Evolutionary conservation across 1,140 invertebrate genomes (phyloP), one percentile per base, ranked within the genome.

Genomic region (Bombus sylvicola): DNA sequence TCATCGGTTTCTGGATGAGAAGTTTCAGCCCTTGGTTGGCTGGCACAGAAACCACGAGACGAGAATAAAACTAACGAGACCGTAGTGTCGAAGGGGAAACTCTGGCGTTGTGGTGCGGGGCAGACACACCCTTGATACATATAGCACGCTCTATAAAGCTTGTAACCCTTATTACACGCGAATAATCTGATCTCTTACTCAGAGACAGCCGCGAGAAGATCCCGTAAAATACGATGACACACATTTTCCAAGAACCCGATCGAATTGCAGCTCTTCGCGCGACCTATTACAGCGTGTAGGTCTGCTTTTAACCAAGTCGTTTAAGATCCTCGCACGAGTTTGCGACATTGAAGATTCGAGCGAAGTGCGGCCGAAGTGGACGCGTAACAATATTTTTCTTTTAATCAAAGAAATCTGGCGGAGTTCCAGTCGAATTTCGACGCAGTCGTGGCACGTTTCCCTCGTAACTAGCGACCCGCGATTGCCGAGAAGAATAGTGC

Each of bases 11-110:
- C 68, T 73, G 76, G 83, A 80, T 64, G 76, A 85, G 57, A 47
- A 80, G 57, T 41, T 78, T n/a, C 39, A 71, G 64, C n/a, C 66
- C 64, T 78, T 69, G 47, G 66, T 72, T 71, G 39, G 68, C 77
- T 39, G 76, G 47, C 77, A 72, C 76, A 62, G 76, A 80, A 73
- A 85, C 69, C 76, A 28, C 83, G 76, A 80, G 83, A 80, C 66
- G 31, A 73, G 77, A 79, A 85, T 85, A 85, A 85, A 85, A 72
- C 68, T 85, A 83, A 83, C 83, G 75, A 57, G 76, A 80, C 39
- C 22, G 39, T 62, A 47, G 53, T 43, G 64, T 77, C 75, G 68
- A 85, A 73, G 68, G 83, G 57, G 83, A 73, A 79, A 57, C 37
- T 83, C 31, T 39, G n/a, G 47, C 62, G 73, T 75, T 62, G 8